Base-by-base conservation (phyloP, 2,888 invertebrate genomes). In the Steromphala cineraria region DNA sequence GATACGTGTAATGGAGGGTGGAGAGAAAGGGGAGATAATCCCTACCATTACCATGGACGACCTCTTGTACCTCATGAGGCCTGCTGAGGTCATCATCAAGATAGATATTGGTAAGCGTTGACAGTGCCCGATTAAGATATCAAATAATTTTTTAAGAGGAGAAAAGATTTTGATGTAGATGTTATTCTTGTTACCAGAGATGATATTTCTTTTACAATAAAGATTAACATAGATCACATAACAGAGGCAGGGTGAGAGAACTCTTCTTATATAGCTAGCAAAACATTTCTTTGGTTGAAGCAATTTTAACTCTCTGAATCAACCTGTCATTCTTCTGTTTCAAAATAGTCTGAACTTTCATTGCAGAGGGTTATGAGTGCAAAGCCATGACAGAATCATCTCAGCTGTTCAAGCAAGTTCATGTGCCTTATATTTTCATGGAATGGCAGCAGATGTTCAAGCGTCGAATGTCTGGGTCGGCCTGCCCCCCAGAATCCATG, bases 351-450 rank as follows among this genome's bases (percentile, higher is more conserved):
- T 24, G 15, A 15, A 31, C 24, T 84, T 28, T 17, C 52, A 53
- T 87, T 88, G 28, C 88, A 91, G 91, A 91, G 80, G 91, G 91
- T 36, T 90, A 89, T 75, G 91, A 91, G 80, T 91, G 91, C 78
- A 88, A 86, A 84, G 89, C 88, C 19, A 67, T 91, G 79, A 85
- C 84, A 7, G 78, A 79, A n/a, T 85, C 88, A 0, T 52, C 80
- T n/a, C 71, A 84, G 46, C 84, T 91, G 71, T 85, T 89, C 79
- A 80, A 82, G 31, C 28, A 46, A 15, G 82, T 89, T 76, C 81
- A 86, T 77, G 89, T 91, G 74, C 88, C 87, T 79, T 89, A 90
- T 80, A 85, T 91, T 15, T 88, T 91, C 83, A 91, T 89, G 88
- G 91, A 91, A 85, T 91, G 91, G 91, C 84, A 86, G 52, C 86